These are phyloP conservation scores for Tringa solitaria DNA, from an alignment of 2,113 vertebrate species.

Conservation along the genomic window DNA sequence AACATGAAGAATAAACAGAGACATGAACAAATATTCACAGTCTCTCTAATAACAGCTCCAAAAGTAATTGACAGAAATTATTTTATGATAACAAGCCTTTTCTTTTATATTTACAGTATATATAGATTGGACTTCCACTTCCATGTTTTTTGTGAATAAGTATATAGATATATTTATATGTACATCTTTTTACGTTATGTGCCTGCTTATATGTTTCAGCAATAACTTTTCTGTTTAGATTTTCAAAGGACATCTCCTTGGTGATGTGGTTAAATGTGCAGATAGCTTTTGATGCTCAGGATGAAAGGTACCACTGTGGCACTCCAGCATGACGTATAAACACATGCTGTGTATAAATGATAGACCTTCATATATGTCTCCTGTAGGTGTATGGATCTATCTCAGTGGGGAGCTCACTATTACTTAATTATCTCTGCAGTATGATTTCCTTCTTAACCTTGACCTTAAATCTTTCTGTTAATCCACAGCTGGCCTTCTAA, in stretches of 20 bases:
- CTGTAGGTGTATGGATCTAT: not conserved
- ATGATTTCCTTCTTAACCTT: not conserved
- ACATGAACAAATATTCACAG: not conserved
- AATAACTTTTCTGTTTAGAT: not conserved
- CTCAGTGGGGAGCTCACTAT: not conserved
- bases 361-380: not conserved
- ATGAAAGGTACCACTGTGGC: not conserved
- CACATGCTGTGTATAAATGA: not conserved
- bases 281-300: not conserved
- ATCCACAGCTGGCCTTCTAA: not conserved
- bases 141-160: not conserved
- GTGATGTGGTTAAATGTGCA: not conserved
- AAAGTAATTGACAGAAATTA: not conserved
- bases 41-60: not conserved
- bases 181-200: not conserved
- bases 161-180: not conserved
- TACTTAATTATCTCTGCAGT: not conserved
- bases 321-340: not conserved
- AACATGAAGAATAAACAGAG: not conserved
- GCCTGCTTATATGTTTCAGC: not conserved
- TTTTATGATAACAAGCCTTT: not conserved
- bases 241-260: not conserved
- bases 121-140: not conserved
- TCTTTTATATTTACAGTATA: not conserved
- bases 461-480: not conserved